Evolutionary conservation across 2,888 invertebrate species (phyloP).

Genomic region (Seira ritae): DNA sequence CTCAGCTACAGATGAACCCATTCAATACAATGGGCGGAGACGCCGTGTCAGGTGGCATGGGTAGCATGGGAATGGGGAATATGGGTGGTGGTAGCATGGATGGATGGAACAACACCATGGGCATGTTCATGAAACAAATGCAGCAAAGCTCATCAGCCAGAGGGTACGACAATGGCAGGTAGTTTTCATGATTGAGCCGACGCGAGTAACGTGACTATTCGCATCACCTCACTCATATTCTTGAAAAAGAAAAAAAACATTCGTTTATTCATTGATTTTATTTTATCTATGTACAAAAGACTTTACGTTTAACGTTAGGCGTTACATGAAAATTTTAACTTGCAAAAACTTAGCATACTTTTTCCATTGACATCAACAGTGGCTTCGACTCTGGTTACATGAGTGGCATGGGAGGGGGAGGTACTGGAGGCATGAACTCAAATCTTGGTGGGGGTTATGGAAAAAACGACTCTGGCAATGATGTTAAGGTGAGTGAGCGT

Average conservation of each 20-base stretch:
- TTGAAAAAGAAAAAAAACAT: slow-evolving; percentile 23
- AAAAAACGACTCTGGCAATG: slow-evolving; percentile 72
- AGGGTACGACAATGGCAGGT: slow-evolving; percentile 68
- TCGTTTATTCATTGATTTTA: slow-evolving; percentile 34
- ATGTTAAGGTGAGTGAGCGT: slow-evolving; percentile 72
- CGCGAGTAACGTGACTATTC: slow-evolving; percentile 44
- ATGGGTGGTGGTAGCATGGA: slow-evolving; percentile 67
- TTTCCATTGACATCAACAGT: slow-evolving; percentile 58
- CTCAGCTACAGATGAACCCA: slow-evolving; percentile 72
- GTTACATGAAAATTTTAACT: slow-evolving; percentile 35
- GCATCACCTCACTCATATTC: slow-evolving; percentile 51
- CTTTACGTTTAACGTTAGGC: slow-evolving; percentile 47
- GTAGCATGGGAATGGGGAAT: slow-evolving; percentile 68
- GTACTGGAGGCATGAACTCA: slow-evolving; percentile 68
- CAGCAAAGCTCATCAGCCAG: slow-evolving; percentile 69
- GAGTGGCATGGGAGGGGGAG: slow-evolving; percentile 73
- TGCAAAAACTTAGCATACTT: slow-evolving; percentile 44
- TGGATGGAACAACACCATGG: slow-evolving; percentile 72
- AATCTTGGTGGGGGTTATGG: slow-evolving; percentile 71
- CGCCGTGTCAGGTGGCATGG: slow-evolving; percentile 65
- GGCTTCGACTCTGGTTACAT: slow-evolving; percentile 73
- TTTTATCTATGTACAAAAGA: slow-evolving; percentile 49
- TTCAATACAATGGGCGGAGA: slow-evolving; percentile 69
- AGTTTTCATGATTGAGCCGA: slow-evolving; percentile 56
- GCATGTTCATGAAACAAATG: slow-evolving; percentile 73